Conservation (phyloP, 2,113 vertebrate species). For the Centropristis striata region DNA sequence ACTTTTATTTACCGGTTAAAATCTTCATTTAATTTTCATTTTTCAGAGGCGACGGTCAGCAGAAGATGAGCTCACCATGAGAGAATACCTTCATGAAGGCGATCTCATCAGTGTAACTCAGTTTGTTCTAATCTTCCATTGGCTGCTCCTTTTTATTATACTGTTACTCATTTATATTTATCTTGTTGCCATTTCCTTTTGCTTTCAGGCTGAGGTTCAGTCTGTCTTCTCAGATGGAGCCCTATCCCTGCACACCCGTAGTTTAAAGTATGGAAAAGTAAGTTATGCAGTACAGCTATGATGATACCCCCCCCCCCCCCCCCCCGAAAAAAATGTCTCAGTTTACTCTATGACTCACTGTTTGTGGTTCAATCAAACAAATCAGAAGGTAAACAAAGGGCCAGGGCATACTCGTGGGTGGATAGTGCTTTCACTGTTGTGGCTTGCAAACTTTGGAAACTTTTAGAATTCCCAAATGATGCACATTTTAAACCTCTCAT, state of each 20-base stretch:
- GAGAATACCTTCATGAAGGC: conserved; percentile 95
- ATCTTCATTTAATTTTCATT: conserved; percentile 1
- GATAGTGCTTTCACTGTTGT: not conserved
- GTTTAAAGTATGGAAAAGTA: conserved; percentile 98
- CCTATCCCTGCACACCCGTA: conserved; percentile 94
- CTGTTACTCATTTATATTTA: not conserved
- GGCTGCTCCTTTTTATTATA: not conserved
- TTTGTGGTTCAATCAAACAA: not conserved
- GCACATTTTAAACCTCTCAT: not conserved
- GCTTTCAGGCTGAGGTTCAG: conserved; percentile 94
- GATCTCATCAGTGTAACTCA: conserved; percentile 95
- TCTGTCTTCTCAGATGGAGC: conserved; percentile 96
- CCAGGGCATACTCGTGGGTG: not conserved
- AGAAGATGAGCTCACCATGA: conserved; percentile 97
- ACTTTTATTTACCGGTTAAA: conserved; percentile 5
- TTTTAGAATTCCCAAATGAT: not conserved
- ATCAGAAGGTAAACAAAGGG: not conserved
- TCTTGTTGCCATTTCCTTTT: conserved; percentile 75
- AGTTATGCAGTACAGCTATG: conserved; percentile 36
- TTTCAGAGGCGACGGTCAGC: conserved; percentile 94
- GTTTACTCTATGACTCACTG: not conserved
- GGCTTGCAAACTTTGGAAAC: not conserved
- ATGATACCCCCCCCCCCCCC: not conserved
- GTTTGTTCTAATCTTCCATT: not conserved
- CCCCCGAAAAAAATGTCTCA: not conserved